Percentiles rank a stretch among this genome's conserved stretches.
Evolutionary conservation across 2,797 vertebrate species (phyloP).

Genomic region (Tragopan temminckii): DNA sequence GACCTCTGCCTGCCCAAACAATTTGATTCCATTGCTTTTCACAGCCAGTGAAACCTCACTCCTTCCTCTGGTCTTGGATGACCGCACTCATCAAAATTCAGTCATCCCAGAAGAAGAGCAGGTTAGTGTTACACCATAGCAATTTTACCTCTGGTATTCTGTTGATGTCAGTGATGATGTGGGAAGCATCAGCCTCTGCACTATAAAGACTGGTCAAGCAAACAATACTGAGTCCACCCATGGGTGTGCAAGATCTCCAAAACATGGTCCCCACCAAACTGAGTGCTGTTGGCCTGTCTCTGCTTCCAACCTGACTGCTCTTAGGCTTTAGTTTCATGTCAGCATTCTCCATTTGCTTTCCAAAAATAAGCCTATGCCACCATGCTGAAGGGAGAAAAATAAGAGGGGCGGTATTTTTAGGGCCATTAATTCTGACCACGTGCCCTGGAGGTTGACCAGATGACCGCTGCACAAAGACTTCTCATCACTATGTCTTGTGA

Average conservation of each 20-base stretch:
- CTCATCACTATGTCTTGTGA: conserved; percentile 95
- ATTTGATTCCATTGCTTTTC: conserved; percentile 85
- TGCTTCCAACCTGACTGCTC: conserved; percentile 78
- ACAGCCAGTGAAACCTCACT: conserved; percentile 83
- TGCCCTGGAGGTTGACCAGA: conserved; percentile 95
- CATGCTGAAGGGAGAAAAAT: conserved; percentile 96
- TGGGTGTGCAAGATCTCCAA: conserved; percentile 82
- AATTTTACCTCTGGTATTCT: conserved; percentile 79
- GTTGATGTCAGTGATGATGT: conserved; percentile 89
- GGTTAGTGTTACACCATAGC: conserved; percentile 82
- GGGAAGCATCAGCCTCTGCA: conserved; percentile 67
- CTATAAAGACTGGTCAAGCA: conserved; percentile 82
- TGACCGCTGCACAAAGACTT: conserved; percentile 92
- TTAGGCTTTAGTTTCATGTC: conserved; percentile 91
- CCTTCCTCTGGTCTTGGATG: conserved; percentile 77
- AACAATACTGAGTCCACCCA: conserved; percentile 72
- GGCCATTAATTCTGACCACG: conserved; percentile 97
- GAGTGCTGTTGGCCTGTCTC: conserved; percentile 81
- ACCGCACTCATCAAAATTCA: conserved; percentile 72
- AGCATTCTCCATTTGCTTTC: conserved; percentile 91
- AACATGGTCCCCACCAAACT: conserved; percentile 91
- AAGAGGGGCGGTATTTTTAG: conserved; percentile 99
- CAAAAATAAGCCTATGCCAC: conserved; percentile 95
- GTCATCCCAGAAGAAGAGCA: conserved; percentile 64
- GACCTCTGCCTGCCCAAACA: conserved; percentile 84